phyloP scores from a whole-genome alignment of 2,888 invertebrate genomes.

The Cantharis rustica region DNA sequence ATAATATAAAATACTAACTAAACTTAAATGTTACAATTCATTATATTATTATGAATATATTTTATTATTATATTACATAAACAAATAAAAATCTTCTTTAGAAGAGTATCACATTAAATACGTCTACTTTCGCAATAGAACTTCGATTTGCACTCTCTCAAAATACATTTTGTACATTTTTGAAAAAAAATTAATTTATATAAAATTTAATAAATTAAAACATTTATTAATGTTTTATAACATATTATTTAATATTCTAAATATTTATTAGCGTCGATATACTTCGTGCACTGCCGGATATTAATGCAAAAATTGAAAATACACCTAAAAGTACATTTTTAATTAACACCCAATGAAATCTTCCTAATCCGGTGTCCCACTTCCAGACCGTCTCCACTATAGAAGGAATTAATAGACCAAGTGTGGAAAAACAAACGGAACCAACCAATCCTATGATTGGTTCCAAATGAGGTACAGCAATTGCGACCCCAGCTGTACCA shows the following conservation, averaged over 20 bases:
- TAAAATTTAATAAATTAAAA: background rate
- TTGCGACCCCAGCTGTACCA: constrained; percentile 72
- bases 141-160: background rate
- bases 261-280: constrained; percentile 1
- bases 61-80: background rate
- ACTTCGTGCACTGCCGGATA: constrained; percentile 60
- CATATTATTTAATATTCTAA: background rate
- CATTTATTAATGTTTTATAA: background rate
- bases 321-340: constrained; percentile 68
- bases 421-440: constrained; percentile 68
- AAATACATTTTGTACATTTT: background rate
- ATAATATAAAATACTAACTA: background rate
- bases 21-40: background rate
- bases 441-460: constrained; percentile 89
- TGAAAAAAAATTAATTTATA: background rate
- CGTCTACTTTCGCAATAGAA: background rate
- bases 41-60: background rate
- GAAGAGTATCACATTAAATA: background rate
- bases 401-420: constrained; percentile 76
- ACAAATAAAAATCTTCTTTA: background rate
- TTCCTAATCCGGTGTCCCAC: constrained; percentile 71
- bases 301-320: constrained; percentile 68
- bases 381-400: constrained; percentile 72
- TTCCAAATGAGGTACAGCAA: constrained; percentile 80
- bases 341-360: constrained; percentile 66